Evolutionary conservation across 2,888 invertebrate genomes (phyloP).

Genomic region (Hydraecia micacea): DNA sequence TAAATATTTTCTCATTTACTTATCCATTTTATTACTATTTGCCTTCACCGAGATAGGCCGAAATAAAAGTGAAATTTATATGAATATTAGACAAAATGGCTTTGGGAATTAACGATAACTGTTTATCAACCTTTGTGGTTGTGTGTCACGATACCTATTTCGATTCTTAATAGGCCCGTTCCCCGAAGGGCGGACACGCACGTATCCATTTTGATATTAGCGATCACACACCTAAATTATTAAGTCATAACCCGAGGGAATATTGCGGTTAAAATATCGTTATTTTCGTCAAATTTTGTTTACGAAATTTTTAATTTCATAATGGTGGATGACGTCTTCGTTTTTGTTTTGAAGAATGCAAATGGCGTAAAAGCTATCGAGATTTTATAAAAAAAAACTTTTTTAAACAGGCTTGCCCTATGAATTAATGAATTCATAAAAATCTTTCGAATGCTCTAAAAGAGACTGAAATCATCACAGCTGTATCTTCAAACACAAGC

Average conservation of each 20-base stretch:
- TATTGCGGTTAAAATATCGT: conserved; percentile 64
- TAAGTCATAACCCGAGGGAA: conserved; percentile 67
- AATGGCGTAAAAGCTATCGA: not conserved
- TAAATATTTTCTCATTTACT: conserved; percentile 23
- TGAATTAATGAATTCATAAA: not conserved
- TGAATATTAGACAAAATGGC: conserved; percentile 43
- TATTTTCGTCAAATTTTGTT: conserved; percentile 49
- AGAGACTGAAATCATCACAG: not conserved
- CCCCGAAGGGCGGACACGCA: conserved; percentile 66
- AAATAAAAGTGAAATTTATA: conserved; percentile 43
- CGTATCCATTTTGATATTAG: conserved; percentile 74
- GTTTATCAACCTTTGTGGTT: conserved; percentile 62
- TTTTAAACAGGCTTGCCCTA: not conserved
- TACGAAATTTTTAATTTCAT: conserved; percentile 28
- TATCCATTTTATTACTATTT: conserved; percentile 33
- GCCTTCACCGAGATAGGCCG: conserved; percentile 19
- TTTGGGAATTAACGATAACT: conserved; percentile 51
- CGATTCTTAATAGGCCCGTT: conserved; percentile 67
- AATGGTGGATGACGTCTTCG: conserved; percentile 17
- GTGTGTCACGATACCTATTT: conserved; percentile 65
- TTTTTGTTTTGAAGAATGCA: not conserved
- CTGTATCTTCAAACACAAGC: not conserved
- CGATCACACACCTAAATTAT: conserved; percentile 73
- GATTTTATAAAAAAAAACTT: not conserved
- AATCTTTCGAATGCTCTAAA: not conserved